phyloP scores from a whole-genome alignment of 1,140 invertebrate genomes.

The Rhizoglyphus robini region DNA sequence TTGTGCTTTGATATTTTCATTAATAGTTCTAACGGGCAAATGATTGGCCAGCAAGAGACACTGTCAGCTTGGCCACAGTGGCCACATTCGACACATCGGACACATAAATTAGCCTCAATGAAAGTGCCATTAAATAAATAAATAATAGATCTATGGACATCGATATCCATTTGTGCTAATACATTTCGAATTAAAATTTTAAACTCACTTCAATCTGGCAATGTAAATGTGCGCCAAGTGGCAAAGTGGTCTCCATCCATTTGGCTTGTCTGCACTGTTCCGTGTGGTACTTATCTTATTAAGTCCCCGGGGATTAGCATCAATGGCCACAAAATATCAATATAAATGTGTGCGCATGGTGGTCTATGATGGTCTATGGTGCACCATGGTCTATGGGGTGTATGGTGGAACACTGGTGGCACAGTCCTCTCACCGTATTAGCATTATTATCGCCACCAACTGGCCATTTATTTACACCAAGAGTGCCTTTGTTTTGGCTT shows the following conservation, averaged over 20 bases:
- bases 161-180: slow-evolving; percentile 10
- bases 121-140: slow-evolving; percentile 3
- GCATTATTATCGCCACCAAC: too few relatives aligned
- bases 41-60: neutral
- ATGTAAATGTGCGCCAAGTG: neutral
- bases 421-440: too few relatives aligned
- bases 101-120: neutral
- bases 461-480: too few relatives aligned
- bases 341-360: neutral
- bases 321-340: slow-evolving; percentile 1
- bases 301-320: slow-evolving; percentile 1
- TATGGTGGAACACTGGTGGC: too few relatives aligned
- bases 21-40: neutral
- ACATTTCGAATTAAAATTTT: slow-evolving; percentile 2
- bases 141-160: slow-evolving; percentile 3
- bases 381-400: too few relatives aligned
- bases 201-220: neutral
- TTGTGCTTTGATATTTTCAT: slow-evolving; percentile 12
- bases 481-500: too few relatives aligned
- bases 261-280: neutral
- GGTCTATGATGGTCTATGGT: too few relatives aligned
- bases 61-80: neutral
- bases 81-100: neutral
- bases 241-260: neutral
- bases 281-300: slow-evolving; percentile 8